Conservation (phyloP, 92 coral and sea anemone species). For the Micromussa lordhowensis region DNA sequence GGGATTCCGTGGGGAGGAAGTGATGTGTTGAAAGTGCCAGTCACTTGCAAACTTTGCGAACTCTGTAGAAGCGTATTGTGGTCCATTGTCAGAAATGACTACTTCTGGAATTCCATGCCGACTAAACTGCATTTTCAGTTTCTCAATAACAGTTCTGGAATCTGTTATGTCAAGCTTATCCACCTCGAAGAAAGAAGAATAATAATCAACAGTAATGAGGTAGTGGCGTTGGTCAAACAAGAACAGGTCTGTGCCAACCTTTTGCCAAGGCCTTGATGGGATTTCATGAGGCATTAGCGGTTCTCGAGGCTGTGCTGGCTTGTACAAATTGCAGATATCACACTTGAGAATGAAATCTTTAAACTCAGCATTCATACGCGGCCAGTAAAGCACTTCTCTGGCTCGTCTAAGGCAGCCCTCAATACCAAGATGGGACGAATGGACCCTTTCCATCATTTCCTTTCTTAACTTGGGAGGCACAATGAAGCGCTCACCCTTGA, state of each 20-base stretch:
- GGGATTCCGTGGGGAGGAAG: no score
- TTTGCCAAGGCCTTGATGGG: conserved; percentile 28
- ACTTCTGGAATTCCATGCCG: no score
- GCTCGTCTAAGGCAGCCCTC: no score
- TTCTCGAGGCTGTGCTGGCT: conserved; percentile 44
- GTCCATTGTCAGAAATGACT: neutral
- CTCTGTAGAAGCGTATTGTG: neutral
- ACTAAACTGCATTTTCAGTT: neutral
- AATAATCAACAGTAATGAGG: conserved; percentile 35
- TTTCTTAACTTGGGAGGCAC: no score
- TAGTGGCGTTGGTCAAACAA: conserved; percentile 37
- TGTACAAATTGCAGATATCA: conserved; percentile 35
- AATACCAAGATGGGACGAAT: no score
- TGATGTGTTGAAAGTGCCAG: neutral
- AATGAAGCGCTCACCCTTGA: no score
- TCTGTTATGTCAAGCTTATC: conserved; percentile 26
- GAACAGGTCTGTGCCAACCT: neutral
- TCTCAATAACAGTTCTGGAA: conserved; percentile 53
- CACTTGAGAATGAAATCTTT: conserved; percentile 51
- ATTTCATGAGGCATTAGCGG: conserved; percentile 46
- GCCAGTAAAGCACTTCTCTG: neutral
- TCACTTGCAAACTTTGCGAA: conserved; percentile 11
- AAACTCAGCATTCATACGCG: conserved; percentile 32
- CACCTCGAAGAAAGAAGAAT: conserved; percentile 26
- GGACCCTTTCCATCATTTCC: no score